Evolutionary conservation across 1,140 invertebrate genomes (phyloP).

Genomic region (Hormaphis cornu): DNA sequence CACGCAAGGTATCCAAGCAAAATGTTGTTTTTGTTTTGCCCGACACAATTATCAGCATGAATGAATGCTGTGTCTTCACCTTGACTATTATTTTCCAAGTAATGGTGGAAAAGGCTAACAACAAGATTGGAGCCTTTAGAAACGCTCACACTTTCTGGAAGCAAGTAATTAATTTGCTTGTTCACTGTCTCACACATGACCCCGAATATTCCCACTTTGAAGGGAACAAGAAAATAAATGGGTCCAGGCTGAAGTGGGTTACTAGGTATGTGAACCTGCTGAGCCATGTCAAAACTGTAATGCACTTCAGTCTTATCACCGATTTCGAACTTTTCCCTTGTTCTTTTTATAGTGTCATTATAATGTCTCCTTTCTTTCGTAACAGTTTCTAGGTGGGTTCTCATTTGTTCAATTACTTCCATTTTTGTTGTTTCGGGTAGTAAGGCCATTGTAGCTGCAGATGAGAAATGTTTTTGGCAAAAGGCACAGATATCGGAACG

Average conservation of each 20-base stretch:
- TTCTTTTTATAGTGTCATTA: no score
- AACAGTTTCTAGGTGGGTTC: no score
- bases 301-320: no score
- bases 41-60: slow-evolving; percentile 35
- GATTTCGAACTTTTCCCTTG: no score
- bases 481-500: no score
- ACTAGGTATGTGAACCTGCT: slow-evolving; percentile 26
- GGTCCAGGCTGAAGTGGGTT: slow-evolving; percentile 33
- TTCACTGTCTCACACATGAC: slow-evolving; percentile 27
- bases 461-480: no score
- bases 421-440: no score
- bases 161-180: slow-evolving; percentile 33
- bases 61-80: slow-evolving; percentile 19
- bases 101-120: slow-evolving; percentile 33
- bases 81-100: slow-evolving; percentile 25
- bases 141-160: slow-evolving; percentile 22
- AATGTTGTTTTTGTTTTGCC: slow-evolving; percentile 33
- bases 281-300: slow-evolving; percentile 33
- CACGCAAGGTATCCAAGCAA: no score
- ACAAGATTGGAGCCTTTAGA: slow-evolving; percentile 33
- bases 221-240: slow-evolving; percentile 33
- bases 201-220: slow-evolving; percentile 33
- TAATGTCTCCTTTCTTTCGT: no score
- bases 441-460: no score
- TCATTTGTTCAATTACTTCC: no score